These are phyloP conservation scores for Ylistrum balloti DNA, from an alignment of 1,140 invertebrate genomes.

Conservation along the genomic window DNA sequence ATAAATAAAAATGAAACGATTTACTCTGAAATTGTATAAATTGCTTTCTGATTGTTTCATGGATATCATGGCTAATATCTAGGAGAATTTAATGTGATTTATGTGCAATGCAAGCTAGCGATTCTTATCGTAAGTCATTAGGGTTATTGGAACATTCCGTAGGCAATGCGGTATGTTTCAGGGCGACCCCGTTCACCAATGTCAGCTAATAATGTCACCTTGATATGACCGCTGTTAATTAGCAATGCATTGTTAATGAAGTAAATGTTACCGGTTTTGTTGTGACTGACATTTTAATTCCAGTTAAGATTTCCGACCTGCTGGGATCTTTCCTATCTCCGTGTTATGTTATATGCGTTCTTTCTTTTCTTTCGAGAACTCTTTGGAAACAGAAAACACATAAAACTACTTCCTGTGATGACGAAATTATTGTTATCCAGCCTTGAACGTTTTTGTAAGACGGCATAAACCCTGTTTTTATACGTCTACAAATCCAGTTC, in stretches of 20 bases:
- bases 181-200: neutral
- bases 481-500: neutral
- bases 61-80: too few relatives aligned
- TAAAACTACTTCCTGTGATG: neutral
- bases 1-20: too few relatives aligned
- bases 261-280: neutral
- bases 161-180: neutral
- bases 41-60: too few relatives aligned
- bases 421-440: neutral
- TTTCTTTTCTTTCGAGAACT: neutral
- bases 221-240: neutral
- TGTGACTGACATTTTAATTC: neutral
- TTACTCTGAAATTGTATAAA: too few relatives aligned
- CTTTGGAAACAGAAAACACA: neutral
- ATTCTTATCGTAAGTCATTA: slow-evolving; percentile 13
- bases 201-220: neutral
- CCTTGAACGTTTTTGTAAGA: neutral
- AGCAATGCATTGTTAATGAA: neutral
- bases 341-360: neutral
- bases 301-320: neutral
- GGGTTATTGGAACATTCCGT: neutral
- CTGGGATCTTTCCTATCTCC: neutral
- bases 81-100: neutral
- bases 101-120: neutral
- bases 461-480: neutral